A percentile compares a stretch with the other conserved stretches of the same genome.
Conservation (phyloP, 2,113 vertebrate species). For the Salvelinus sp. region DNA sequence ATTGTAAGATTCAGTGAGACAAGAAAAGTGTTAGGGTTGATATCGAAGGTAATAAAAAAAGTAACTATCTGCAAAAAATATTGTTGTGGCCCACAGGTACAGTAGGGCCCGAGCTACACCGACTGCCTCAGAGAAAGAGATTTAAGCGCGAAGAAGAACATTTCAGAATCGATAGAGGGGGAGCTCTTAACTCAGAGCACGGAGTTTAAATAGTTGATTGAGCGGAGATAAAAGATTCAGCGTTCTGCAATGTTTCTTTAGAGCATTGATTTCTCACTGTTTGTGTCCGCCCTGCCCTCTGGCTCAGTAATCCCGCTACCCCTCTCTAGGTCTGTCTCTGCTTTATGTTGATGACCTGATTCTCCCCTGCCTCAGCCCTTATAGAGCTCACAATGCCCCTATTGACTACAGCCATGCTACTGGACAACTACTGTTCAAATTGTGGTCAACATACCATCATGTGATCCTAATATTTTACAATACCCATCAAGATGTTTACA, state of each 20-base stretch:
- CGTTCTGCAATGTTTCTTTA: neutral
- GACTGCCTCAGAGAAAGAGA: slow-evolving; percentile 28
- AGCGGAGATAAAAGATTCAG: neutral
- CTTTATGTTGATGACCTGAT: neutral
- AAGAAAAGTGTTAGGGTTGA: neutral
- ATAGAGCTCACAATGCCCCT: neutral
- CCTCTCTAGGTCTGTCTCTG: neutral
- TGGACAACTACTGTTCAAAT: neutral
- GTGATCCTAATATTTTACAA: too few relatives aligned
- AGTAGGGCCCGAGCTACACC: neutral
- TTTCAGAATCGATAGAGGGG: neutral
- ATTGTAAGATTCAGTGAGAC: neutral
- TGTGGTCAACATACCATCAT: too few relatives aligned
- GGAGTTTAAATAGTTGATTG: slow-evolving; percentile 3
- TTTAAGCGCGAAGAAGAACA: slow-evolving; percentile 11
- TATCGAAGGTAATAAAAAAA: neutral
- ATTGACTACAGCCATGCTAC: neutral
- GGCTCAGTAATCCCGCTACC: neutral
- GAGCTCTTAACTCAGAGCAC: slow-evolving; percentile 10
- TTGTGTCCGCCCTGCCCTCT: neutral
- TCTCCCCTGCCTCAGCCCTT: neutral
- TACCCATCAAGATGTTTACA: neutral
- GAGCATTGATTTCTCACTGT: slow-evolving; percentile 25
- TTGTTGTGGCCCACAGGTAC: neutral
- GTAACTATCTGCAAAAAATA: neutral